Evolutionary conservation across 2,113 vertebrate species (phyloP).

Genomic region (Amblyopsis rosae): DNA sequence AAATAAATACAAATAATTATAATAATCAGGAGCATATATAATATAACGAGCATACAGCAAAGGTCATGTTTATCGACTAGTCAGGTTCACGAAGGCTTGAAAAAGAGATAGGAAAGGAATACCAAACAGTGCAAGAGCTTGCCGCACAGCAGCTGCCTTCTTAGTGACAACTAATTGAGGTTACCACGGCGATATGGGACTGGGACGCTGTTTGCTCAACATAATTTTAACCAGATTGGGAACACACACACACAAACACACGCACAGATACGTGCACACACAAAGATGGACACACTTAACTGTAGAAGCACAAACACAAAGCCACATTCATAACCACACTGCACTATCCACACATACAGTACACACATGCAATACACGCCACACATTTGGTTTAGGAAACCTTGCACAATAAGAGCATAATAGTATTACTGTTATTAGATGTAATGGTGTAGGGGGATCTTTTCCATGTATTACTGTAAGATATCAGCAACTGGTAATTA

Average conservation of each 20-base stretch:
- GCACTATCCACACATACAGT: not conserved
- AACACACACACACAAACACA: not conserved
- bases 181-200: conserved; percentile 59
- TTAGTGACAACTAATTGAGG: conserved; percentile 63
- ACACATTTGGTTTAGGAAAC: conserved; percentile 24
- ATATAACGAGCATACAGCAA: conserved; percentile 14
- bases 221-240: conserved; percentile 60
- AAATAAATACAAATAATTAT: too few relatives aligned
- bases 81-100: conserved; percentile 34
- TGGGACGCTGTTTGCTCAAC: conserved; percentile 53
- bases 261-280: not conserved
- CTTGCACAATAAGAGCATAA: conserved; percentile 50
- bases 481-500: conserved; percentile 60
- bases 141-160: conserved; percentile 49
- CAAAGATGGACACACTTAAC: not conserved
- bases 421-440: conserved; percentile 59
- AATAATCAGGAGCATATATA: not conserved
- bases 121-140: conserved; percentile 44
- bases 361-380: not conserved
- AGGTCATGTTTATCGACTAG: conserved; percentile 29
- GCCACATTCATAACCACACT: not conserved
- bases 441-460: conserved; percentile 55
- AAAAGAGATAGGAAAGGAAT: conserved; percentile 1
- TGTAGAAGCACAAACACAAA: not conserved
- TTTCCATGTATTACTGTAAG: conserved; percentile 27